Evolutionary conservation across 1,140 invertebrate species (phyloP).

Genomic region (Rhizoglyphus robini): DNA sequence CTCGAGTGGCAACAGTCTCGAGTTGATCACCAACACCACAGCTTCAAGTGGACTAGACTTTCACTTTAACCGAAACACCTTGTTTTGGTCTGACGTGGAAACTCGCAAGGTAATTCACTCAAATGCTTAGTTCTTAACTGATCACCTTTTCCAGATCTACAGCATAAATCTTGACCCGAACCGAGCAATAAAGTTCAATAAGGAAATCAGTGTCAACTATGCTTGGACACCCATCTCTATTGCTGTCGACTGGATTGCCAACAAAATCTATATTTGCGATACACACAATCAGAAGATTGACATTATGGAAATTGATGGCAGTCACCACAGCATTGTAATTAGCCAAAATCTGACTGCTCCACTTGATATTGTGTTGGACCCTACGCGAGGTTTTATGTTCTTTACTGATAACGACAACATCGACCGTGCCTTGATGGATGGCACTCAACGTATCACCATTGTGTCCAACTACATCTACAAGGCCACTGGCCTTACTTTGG

Average conservation of each 20-base stretch:
- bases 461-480: slow-evolving; percentile 79
- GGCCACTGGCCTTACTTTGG: slow-evolving; percentile 68
- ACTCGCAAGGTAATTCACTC: slow-evolving; percentile 39
- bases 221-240: slow-evolving; percentile 75
- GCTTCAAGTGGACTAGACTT: slow-evolving; percentile 71
- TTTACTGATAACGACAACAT: slow-evolving; percentile 82
- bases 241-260: slow-evolving; percentile 91
- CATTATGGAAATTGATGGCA: slow-evolving; percentile 71
- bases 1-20: slow-evolving; percentile 27
- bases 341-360: slow-evolving; percentile 81
- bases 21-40: slow-evolving; percentile 32
- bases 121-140: not conserved
- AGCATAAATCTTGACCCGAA: slow-evolving; percentile 30
- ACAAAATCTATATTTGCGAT: slow-evolving; percentile 91
- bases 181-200: slow-evolving; percentile 21
- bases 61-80: slow-evolving; percentile 60
- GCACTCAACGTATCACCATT: slow-evolving; percentile 60
- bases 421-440: slow-evolving; percentile 78
- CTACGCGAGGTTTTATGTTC: slow-evolving; percentile 74
- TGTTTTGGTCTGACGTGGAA: slow-evolving; percentile 85
- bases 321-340: slow-evolving; percentile 70
- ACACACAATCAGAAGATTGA: slow-evolving; percentile 79
- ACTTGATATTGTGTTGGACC: slow-evolving; percentile 77
- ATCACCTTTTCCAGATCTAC: slow-evolving; percentile 25
- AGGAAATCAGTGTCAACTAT: slow-evolving; percentile 56